These are phyloP conservation scores for Endomychus coccineus DNA, from an alignment of 2,888 invertebrate species.

Conservation along the genomic window DNA sequence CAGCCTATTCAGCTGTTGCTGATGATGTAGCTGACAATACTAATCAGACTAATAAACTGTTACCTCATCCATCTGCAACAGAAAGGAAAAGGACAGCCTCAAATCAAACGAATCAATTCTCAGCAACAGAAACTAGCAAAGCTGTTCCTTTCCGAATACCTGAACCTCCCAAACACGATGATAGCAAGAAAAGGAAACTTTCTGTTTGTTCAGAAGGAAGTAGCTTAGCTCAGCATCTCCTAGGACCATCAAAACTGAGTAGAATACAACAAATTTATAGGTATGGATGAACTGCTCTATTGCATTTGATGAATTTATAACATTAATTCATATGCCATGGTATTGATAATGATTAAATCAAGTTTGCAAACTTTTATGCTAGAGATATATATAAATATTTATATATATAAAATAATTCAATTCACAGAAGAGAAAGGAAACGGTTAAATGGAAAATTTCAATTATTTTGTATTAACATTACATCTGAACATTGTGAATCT, in stretches of 20 bases:
- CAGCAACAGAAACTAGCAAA: conserved; percentile 27
- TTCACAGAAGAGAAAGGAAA: too few species aligned
- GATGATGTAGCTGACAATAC: conserved; percentile 67
- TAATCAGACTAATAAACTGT: conserved; percentile 55
- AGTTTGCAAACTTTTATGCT: too few species aligned
- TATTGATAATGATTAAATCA: too few species aligned
- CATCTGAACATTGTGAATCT: too few species aligned
- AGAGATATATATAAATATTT: too few species aligned
- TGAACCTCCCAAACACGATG: conserved; percentile 40
- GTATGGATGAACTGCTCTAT: too few species aligned
- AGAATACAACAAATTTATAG: conserved; percentile 43
- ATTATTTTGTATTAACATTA: too few species aligned
- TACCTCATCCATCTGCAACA: conserved; percentile 47
- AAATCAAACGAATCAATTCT: conserved; percentile 26
- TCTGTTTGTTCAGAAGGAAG: conserved; percentile 33
- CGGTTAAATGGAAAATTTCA: too few species aligned
- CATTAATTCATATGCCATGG: too few species aligned
- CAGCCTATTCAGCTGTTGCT: conserved; percentile 75
- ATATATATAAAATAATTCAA: too few species aligned
- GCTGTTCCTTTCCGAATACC: conserved; percentile 34
- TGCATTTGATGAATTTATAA: too few species aligned
- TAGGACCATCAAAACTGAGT: conserved; percentile 39
- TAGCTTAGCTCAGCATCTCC: conserved; percentile 38
- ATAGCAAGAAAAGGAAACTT: conserved; percentile 38
- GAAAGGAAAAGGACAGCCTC: conserved; percentile 37